Conservation (phyloP, 1,140 invertebrate species). For the Diabrotica virgifera region DNA sequence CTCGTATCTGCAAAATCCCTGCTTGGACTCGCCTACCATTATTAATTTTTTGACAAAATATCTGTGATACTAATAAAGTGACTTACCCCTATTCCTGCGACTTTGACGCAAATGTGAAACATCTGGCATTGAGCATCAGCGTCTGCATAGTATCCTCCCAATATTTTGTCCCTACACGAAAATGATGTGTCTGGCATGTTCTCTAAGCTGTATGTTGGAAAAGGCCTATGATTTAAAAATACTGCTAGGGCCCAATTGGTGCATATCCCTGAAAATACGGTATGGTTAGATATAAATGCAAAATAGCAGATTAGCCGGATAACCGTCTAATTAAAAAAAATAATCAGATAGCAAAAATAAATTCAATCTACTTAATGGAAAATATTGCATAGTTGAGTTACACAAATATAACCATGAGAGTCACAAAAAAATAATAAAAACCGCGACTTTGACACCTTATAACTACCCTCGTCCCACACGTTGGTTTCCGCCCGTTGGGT, state of each 20-base stretch:
- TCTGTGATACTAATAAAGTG: background rate
- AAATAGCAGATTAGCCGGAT: too few species aligned
- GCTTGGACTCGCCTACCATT: too few species aligned
- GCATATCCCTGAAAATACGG: conserved; percentile 32
- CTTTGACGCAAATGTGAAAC: conserved; percentile 86
- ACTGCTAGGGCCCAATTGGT: conserved; percentile 37
- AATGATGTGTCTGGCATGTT: conserved; percentile 83
- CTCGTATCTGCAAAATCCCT: too few species aligned
- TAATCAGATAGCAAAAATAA: background rate
- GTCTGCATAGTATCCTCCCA: conserved; percentile 90
- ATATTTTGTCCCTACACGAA: conserved; percentile 80
- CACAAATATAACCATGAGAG: too few species aligned
- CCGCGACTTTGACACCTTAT: too few species aligned
- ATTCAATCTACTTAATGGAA: too few species aligned
- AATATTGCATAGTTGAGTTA: too few species aligned
- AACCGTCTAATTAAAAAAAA: too few species aligned
- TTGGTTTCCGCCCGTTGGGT: too few species aligned
- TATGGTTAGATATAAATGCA: too few species aligned
- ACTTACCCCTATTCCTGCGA: conserved; percentile 69
- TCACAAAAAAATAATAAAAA: too few species aligned
- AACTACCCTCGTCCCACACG: too few species aligned
- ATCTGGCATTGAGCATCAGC: conserved; percentile 88
- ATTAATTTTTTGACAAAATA: background rate
- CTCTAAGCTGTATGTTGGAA: conserved; percentile 72
- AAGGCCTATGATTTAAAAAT: conserved; percentile 51